A percentile compares a stretch with the other conserved stretches of the same genome.
Conservation (phyloP, 2,888 invertebrate genomes). For the Pogonocherus hispidulus region DNA sequence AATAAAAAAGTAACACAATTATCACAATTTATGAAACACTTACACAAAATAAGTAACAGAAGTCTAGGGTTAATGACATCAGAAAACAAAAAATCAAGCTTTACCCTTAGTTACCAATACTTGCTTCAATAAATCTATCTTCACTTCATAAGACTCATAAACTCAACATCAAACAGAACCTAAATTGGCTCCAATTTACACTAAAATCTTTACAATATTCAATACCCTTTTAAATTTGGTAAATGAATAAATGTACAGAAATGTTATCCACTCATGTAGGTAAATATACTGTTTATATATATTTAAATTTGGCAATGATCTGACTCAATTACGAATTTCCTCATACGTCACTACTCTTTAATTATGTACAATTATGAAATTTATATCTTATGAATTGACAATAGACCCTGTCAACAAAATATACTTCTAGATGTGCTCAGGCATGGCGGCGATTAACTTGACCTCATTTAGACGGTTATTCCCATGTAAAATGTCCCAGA, state of each 20-base stretch:
- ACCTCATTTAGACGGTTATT: conserved; percentile 67
- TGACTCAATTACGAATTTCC: too few relatives aligned
- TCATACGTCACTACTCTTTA: too few relatives aligned
- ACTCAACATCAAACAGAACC: too few relatives aligned
- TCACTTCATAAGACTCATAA: conserved; percentile 22
- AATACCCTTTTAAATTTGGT: too few relatives aligned
- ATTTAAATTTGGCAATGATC: too few relatives aligned
- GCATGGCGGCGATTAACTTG: conserved; percentile 49
- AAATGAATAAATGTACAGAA: too few relatives aligned
- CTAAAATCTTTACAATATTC: too few relatives aligned
- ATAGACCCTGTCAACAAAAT: not conserved
- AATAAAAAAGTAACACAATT: conserved; percentile 19
- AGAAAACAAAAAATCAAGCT: conserved; percentile 18
- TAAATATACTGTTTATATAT: too few relatives aligned
- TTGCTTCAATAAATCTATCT: not conserved
- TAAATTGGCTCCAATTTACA: too few relatives aligned
- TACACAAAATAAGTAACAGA: conserved; percentile 10
- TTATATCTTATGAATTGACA: conserved; percentile 11
- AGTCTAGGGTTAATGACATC: too few relatives aligned
- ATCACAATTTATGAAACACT: conserved; percentile 27
- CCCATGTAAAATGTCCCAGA: conserved; percentile 91
- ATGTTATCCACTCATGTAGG: too few relatives aligned
- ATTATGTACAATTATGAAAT: not conserved
- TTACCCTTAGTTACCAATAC: conserved; percentile 17
- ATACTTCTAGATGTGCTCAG: conserved; percentile 61